phyloP scores from a whole-genome alignment of 2,888 invertebrate genomes.

The Caenorhabditis panamensis region DNA sequence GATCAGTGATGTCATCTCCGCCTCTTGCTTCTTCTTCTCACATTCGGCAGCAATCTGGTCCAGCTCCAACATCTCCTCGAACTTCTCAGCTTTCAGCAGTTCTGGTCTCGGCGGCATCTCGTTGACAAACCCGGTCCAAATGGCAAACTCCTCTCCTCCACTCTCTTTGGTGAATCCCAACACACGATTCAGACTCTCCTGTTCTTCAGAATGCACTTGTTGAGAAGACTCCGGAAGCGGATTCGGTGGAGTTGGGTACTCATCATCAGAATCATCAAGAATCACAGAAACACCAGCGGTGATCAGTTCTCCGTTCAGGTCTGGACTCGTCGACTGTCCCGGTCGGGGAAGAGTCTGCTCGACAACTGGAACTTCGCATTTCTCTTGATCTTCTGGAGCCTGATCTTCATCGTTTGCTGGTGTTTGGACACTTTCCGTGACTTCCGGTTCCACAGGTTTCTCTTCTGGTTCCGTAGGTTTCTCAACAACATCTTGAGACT shows the following conservation, averaged over 20 bases:
- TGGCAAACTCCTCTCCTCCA: constrained; percentile 8
- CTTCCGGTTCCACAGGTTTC: too few species aligned
- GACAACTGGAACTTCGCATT: background rate
- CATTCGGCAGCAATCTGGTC: background rate
- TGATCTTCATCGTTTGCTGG: background rate
- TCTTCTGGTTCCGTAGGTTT: background rate
- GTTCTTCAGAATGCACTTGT: background rate
- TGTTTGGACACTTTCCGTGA: too few species aligned
- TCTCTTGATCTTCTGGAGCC: background rate
- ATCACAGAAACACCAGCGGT: constrained; percentile 19
- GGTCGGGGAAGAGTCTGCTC: background rate
- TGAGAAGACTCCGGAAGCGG: background rate
- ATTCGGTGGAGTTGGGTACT: background rate
- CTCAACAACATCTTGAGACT: background rate
- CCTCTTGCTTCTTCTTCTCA: background rate
- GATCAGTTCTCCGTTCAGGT: constrained; percentile 17
- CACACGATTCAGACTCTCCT: constrained; percentile 18
- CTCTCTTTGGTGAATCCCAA: constrained; percentile 15
- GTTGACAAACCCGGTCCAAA: constrained; percentile 24
- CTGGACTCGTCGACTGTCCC: background rate
- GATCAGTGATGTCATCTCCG: background rate
- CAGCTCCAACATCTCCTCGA: constrained; percentile 8
- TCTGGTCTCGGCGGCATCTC: constrained; percentile 14
- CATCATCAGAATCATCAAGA: constrained; percentile 13
- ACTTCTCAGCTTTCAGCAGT: background rate